These are phyloP conservation scores for Andrena minutula DNA, from an alignment of 2,888 invertebrate genomes.

Conservation along the genomic window DNA sequence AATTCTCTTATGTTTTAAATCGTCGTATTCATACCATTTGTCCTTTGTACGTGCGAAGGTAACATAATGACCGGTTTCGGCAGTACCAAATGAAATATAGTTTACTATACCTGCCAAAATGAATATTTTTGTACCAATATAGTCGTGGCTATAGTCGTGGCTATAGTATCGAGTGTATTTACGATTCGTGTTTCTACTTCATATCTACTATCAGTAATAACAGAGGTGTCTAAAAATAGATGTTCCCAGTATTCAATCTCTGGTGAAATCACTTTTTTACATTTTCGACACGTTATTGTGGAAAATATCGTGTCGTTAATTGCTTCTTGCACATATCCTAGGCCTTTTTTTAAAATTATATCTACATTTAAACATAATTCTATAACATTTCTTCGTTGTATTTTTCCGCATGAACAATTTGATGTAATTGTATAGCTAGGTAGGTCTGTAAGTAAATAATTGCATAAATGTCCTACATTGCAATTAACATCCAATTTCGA, in stretches of 20 bases:
- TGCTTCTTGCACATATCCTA: too few species aligned
- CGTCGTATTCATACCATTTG: slow-evolving; percentile 55
- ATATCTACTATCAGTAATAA: slow-evolving; percentile 42
- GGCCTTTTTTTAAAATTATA: slow-evolving; percentile 29
- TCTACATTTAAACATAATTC: slow-evolving; percentile 34
- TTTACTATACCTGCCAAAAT: slow-evolving; percentile 30
- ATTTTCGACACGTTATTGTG: slow-evolving; percentile 40
- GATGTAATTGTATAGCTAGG: slow-evolving; percentile 23
- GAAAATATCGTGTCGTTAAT: slow-evolving; percentile 29
- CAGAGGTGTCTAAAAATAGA: slow-evolving; percentile 39
- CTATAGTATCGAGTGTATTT: slow-evolving; percentile 33
- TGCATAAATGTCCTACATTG: slow-evolving; percentile 49
- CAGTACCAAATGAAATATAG: neutral
- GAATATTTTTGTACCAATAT: slow-evolving; percentile 19
- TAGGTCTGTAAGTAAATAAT: slow-evolving; percentile 37
- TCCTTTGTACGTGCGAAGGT: slow-evolving; percentile 29
- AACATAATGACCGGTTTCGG: slow-evolving; percentile 31
- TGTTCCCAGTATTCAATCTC: slow-evolving; percentile 48
- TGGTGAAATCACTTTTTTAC: slow-evolving; percentile 24
- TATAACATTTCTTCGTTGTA: slow-evolving; percentile 17
- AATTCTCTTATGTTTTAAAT: slow-evolving; percentile 18
- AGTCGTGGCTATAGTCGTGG: slow-evolving; percentile 19
- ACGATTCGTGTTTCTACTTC: neutral
- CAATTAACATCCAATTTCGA: too few species aligned
- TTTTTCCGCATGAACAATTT: neutral